Base-by-base conservation (phyloP, 2,888 invertebrate genomes). In the Epinotia demarniana region DNA sequence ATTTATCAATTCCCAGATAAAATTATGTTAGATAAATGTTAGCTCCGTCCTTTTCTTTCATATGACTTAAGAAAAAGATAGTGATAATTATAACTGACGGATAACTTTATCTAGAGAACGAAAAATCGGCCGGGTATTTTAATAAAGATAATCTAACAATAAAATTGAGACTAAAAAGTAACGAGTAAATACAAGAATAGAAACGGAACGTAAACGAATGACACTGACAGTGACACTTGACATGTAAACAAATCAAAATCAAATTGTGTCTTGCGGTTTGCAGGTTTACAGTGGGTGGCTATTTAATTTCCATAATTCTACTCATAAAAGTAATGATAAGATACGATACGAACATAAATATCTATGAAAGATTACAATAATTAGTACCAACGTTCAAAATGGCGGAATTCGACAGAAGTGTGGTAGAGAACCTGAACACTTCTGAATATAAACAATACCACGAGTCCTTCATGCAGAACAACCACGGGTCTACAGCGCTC, bases 391-490 rank as follows among this genome's bases (percentile, higher is more conserved):
- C 27, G 43, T n/a, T 18, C 13, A 69, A 58, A 53, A 75, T 75
- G 75, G 58, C 23, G 58, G 70, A 60, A 53, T 46, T 46, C 49
- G 60, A 58, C 43, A 27, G 49, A n/a, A 67, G 27, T 62, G 75
- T 72, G 8, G 18, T 72, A 12, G 43, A 72, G 27, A 72, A 57
- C 13, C 90, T 93, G 91, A 89, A 90, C 75, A 77, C 81, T 12
- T 81, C 83, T 11, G 90, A 91, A 73, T 95, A 95, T 78, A 95
- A 93, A 83, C 85, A 82, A 72, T 93, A 89, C 78, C 95, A 95
- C 80, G 94, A 95, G 82, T 88, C 91, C 4, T 92, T 92, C 73
- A 95, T 95, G 95, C 89, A 90, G 82, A 93, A 95, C 81, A 93
- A 94, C 79, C 91, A 94, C 81, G 95, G 95, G 43, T 93, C 95